Evolutionary conservation across 2,113 vertebrate species (phyloP), one percentile per base, ranked within the genome.

Genomic region (Electrona antarctica): DNA sequence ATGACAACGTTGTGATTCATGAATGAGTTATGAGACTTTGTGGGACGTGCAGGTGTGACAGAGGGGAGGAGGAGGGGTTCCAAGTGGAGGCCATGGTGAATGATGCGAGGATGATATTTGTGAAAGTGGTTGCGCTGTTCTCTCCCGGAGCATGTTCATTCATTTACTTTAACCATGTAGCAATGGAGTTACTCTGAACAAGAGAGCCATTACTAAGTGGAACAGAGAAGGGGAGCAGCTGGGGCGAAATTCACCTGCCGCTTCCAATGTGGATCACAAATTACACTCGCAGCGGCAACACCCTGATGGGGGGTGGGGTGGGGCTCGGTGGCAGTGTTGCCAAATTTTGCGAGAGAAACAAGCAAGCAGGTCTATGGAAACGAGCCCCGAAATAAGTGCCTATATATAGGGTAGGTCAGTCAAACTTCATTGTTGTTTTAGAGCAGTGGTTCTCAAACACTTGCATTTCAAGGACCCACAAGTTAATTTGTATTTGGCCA

Each of bases 251-350:
- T 92, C 85, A 89, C 80, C 90, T 92, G 93, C 91, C 92, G 90
- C 84, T 91, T 93, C 79, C 85, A 91, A 92, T 93, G 87, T 89
- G 78, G 80, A 88, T 90, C 90, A 90, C 85, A 91, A 89, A 92
- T 90, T 87, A 85, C 82, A 76, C 76, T 82, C 83, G 82, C 83
- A 89, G 83, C 83, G 51, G 80, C 77, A 83, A 67, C 68, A 15
- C 29, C 8, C 67, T 60, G 41, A 73, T 67, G 60, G 77, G 71
- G 41, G 49, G 67, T 69, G 59, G 59, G 2, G 12, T n/a, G 58
- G 58, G 58, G 58, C 29, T 13, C 8, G 60, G 8, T 10, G 65
- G 75, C 80, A 71, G 64, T 29, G 74, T 41, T 41, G 33, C 33
- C 33, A 1, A 6, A 4, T 41, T 41, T 41, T 41, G 33, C 33